Percentiles rank a stretch among this genome's conserved stretches.
Evolutionary conservation across 2,888 invertebrate genomes (phyloP).

Genomic region (Dryocosmus kuriphilus): DNA sequence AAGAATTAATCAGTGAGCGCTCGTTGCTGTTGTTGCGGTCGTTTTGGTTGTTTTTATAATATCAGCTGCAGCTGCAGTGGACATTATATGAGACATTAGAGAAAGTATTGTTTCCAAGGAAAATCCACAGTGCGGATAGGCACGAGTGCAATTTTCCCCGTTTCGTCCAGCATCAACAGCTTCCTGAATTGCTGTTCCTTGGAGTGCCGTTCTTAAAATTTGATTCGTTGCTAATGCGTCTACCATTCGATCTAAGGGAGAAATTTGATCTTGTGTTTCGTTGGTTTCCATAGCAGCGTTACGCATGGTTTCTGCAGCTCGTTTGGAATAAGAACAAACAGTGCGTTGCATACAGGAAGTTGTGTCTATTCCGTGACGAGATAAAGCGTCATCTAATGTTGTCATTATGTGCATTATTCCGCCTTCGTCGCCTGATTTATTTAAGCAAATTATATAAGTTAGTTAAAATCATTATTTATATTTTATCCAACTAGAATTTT

Average conservation of each 20-base stretch:
- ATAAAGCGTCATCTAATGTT: conserved; percentile 79
- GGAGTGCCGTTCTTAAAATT: conserved; percentile 73
- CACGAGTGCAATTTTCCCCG: conserved; percentile 75
- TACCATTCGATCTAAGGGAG: conserved; percentile 70
- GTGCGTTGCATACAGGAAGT: conserved; percentile 82
- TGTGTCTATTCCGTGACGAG: conserved; percentile 81
- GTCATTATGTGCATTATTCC: conserved; percentile 82
- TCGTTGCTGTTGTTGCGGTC: conserved; percentile 51
- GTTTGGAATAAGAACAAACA: conserved; percentile 85
- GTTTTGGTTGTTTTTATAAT: conserved; percentile 46
- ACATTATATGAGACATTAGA: conserved; percentile 68
- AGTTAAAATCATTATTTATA: background rate
- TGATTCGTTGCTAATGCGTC: conserved; percentile 71
- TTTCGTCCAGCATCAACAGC: conserved; percentile 79
- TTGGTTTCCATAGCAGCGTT: conserved; percentile 57
- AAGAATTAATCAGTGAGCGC: conserved; percentile 30
- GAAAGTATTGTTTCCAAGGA: conserved; percentile 74
- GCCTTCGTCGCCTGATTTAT: conserved; percentile 80
- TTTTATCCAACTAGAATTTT: no score
- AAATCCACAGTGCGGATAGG: conserved; percentile 78
- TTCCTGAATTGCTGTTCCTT: conserved; percentile 79
- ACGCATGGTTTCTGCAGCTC: conserved; percentile 78
- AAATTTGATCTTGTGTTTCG: conserved; percentile 58
- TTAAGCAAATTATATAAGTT: background rate
- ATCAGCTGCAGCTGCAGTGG: conserved; percentile 57